These are phyloP conservation scores for Bombyx huttoni DNA, from an alignment of 2,888 invertebrate genomes.

Conservation along the genomic window DNA sequence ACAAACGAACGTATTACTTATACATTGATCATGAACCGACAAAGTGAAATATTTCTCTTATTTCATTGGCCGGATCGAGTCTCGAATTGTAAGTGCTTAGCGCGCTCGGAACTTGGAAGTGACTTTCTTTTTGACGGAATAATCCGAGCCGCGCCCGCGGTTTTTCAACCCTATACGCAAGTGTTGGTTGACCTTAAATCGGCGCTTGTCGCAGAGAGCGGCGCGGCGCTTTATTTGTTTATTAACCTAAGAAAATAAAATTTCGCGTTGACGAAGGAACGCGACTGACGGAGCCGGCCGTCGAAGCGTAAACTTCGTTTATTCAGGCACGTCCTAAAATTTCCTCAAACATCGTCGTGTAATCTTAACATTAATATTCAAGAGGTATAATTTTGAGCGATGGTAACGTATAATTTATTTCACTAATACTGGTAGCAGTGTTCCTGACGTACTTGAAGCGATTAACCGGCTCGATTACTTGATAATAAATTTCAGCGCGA, in stretches of 20 bases:
- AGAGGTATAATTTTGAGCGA: slow-evolving; percentile 14
- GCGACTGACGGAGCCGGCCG: slow-evolving; percentile 9
- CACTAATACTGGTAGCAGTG: slow-evolving; percentile 12
- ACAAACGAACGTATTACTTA: slow-evolving; percentile 31
- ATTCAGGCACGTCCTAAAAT: slow-evolving; percentile 13
- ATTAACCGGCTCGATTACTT: slow-evolving; percentile 1
- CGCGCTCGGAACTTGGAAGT: slow-evolving; percentile 37
- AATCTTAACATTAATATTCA: slow-evolving; percentile 22
- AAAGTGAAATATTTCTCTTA: slow-evolving; percentile 30
- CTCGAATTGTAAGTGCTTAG: slow-evolving; percentile 18
- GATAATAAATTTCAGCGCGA: background rate
- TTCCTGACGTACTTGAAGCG: background rate
- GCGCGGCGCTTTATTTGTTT: slow-evolving; percentile 37
- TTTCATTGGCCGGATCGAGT: slow-evolving; percentile 23
- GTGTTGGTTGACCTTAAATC: slow-evolving; percentile 57
- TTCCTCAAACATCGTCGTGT: slow-evolving; percentile 14
- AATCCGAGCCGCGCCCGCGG: slow-evolving; percentile 53
- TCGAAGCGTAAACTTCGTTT: slow-evolving; percentile 16
- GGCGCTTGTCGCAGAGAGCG: slow-evolving; percentile 19
- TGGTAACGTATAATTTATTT: slow-evolving; percentile 22
- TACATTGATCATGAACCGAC: slow-evolving; percentile 39
- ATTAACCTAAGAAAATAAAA: slow-evolving; percentile 29
- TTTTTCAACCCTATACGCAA: slow-evolving; percentile 45
- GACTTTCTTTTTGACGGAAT: slow-evolving; percentile 37
- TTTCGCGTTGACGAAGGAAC: slow-evolving; percentile 10